phyloP scores from a whole-genome alignment of 2,888 invertebrate species.

The Chloroclystis v-ata region DNA sequence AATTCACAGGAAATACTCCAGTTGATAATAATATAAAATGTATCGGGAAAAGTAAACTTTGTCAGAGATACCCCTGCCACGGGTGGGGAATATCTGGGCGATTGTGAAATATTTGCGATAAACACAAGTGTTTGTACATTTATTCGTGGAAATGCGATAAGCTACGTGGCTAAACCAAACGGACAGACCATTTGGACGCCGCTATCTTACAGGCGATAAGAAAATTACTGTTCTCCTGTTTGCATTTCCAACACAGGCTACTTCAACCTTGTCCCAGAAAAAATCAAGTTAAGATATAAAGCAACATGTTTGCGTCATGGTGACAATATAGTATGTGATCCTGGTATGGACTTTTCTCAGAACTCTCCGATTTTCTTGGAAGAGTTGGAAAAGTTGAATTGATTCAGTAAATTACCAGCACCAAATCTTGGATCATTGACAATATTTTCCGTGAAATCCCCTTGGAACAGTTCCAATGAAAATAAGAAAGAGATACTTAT shows the following conservation, averaged over 20 bases:
- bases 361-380: background rate
- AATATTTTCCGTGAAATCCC: slow-evolving; percentile 23
- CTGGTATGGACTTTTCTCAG: background rate
- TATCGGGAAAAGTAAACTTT: background rate
- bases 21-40: too few species aligned
- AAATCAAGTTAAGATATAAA: background rate
- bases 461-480: slow-evolving; percentile 26
- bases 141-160: slow-evolving; percentile 71
- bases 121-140: slow-evolving; percentile 62
- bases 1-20: background rate
- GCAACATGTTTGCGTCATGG: too few species aligned
- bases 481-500: slow-evolving; percentile 12
- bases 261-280: background rate
- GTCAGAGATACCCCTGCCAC: slow-evolving; percentile 1
- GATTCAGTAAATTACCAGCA: slow-evolving; percentile 1
- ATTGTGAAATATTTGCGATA: slow-evolving; percentile 69
- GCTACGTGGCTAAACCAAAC: slow-evolving; percentile 36
- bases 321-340: background rate
- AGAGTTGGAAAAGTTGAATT: slow-evolving; percentile 2
- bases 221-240: slow-evolving; percentile 37
- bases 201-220: slow-evolving; percentile 62
- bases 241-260: slow-evolving; percentile 14
- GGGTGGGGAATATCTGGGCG: slow-evolving; percentile 33
- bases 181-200: slow-evolving; percentile 60
- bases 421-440: slow-evolving; percentile 22